Percentiles rank a stretch among this genome's conserved stretches.
These are phyloP conservation scores for Zaprionus kolodkinae DNA, from an alignment of 1,140 invertebrate genomes.

Conservation along the genomic window DNA sequence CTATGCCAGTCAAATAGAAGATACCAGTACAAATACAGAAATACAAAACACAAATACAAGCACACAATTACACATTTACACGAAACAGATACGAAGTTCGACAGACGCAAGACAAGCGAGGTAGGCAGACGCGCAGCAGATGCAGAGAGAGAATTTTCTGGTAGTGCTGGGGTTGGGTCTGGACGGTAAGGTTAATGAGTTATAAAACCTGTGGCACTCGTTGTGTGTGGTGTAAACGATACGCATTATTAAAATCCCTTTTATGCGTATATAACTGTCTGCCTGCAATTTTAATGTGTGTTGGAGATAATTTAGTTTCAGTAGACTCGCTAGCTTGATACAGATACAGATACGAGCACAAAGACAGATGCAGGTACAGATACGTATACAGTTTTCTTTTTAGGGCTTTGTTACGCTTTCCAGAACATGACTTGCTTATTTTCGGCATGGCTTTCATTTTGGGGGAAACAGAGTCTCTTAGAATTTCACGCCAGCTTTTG, in stretches of 20 bases:
- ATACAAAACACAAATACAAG: constrained; percentile 27
- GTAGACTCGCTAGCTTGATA: constrained; percentile 21
- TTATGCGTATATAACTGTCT: constrained; percentile 33
- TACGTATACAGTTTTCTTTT: constrained; percentile 56
- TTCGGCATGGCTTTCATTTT: constrained; percentile 71
- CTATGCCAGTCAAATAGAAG: constrained; percentile 70
- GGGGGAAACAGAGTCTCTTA: constrained; percentile 21
- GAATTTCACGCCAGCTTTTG: constrained; percentile 66
- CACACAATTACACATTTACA: constrained; percentile 25
- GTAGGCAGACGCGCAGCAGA: not conserved
- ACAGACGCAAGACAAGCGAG: constrained; percentile 33
- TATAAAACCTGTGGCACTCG: constrained; percentile 74
- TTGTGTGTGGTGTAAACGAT: constrained; percentile 71
- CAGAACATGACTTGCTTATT: constrained; percentile 76
- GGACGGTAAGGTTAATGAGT: constrained; percentile 75
- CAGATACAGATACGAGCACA: constrained; percentile 25
- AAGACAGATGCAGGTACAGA: constrained; percentile 11
- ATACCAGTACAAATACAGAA: constrained; percentile 20
- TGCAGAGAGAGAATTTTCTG: constrained; percentile 34
- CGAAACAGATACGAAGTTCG: constrained; percentile 31
- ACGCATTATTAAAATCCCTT: constrained; percentile 80
- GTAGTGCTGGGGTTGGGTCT: constrained; percentile 18
- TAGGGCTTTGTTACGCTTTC: constrained; percentile 75
- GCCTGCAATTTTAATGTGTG: constrained; percentile 61
- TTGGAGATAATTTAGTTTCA: constrained; percentile 56